These are phyloP conservation scores for Nyleta sp. DNA, from an alignment of 2,888 invertebrate genomes.

Conservation along the genomic window DNA sequence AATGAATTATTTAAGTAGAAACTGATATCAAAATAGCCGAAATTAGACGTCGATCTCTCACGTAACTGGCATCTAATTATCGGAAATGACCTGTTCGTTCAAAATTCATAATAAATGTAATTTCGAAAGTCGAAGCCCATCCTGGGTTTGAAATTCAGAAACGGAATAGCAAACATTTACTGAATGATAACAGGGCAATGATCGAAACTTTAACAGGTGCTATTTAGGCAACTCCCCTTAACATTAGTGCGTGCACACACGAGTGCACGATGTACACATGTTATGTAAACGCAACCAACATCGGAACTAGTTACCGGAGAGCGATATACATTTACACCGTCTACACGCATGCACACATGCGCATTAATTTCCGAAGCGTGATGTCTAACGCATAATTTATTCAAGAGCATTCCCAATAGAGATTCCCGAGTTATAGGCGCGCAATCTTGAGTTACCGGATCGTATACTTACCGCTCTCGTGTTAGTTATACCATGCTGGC, in stretches of 20 bases:
- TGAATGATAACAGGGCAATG: conserved; percentile 11
- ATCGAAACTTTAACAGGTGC: conserved; percentile 40
- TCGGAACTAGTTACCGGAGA: conserved; percentile 40
- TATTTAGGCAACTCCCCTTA: conserved; percentile 28
- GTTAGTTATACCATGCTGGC: not conserved
- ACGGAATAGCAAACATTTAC: conserved; percentile 21
- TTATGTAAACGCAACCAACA: conserved; percentile 40
- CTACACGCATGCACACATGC: conserved; percentile 14
- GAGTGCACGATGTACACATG: conserved; percentile 22
- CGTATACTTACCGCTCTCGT: conserved; percentile 2
- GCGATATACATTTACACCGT: conserved; percentile 27
- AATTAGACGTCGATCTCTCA: no score
- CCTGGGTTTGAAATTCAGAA: conserved; percentile 1
- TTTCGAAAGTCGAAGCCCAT: no score
- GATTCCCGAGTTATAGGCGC: conserved; percentile 35
- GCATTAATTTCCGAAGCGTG: conserved; percentile 48
- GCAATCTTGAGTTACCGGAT: conserved; percentile 34
- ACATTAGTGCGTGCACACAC: conserved; percentile 31
- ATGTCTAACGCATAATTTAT: conserved; percentile 54
- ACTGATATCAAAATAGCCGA: no score
- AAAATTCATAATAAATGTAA: no score
- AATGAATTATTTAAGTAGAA: no score
- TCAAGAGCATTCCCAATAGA: conserved; percentile 39
- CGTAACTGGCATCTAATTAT: no score
- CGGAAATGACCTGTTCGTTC: no score